These are phyloP conservation scores for Archegozetes longisetosus DNA, from an alignment of 1,140 invertebrate species.

Conservation along the genomic window DNA sequence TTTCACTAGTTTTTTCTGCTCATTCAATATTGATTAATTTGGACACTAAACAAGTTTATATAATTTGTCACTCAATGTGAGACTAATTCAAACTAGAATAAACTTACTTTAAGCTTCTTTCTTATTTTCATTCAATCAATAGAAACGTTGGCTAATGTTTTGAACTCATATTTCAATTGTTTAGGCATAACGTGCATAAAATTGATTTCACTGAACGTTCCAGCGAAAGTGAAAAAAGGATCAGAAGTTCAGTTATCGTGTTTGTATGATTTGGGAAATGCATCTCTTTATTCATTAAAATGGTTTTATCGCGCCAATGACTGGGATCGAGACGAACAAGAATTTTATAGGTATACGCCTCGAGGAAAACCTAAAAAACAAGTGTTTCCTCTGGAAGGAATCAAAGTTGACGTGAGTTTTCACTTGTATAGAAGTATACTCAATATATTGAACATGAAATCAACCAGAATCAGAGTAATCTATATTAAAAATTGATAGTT, in stretches of 20 bases:
- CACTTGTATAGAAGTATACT: too few relatives aligned
- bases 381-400: conserved; percentile 53
- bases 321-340: conserved; percentile 39
- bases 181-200: conserved; percentile 17
- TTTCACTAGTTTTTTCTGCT: neutral
- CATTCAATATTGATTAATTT: neutral
- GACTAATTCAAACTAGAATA: too few relatives aligned
- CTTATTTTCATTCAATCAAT: neutral
- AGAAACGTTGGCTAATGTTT: neutral
- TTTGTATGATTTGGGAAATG: conserved; percentile 53
- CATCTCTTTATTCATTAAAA: conserved; percentile 43
- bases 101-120: too few relatives aligned
- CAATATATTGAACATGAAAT: too few relatives aligned
- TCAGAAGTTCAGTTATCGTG: conserved; percentile 49
- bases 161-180: neutral
- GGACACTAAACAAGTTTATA: neutral
- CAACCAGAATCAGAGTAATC: too few relatives aligned
- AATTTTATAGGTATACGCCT: conserved; percentile 59
- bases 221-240: conserved; percentile 47
- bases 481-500: too few relatives aligned
- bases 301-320: conserved; percentile 16
- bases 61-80: neutral
- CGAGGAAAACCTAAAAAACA: conserved; percentile 50
- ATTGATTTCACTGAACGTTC: conserved; percentile 46
- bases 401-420: conserved; percentile 59